Evolutionary conservation across 2,113 vertebrate species (phyloP).

Genomic region (Eulemur macaco): DNA sequence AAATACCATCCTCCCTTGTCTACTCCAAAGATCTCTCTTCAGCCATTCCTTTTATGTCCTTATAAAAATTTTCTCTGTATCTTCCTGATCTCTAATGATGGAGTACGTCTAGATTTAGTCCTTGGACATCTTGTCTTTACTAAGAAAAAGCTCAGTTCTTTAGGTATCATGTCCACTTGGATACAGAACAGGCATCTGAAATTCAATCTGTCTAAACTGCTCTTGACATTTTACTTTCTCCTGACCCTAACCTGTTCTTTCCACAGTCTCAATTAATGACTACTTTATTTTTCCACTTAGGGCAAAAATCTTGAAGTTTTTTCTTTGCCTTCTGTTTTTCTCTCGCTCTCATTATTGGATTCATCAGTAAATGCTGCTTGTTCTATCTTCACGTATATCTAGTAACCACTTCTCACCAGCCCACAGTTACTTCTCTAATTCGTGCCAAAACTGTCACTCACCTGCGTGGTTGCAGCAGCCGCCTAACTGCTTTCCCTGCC

Average conservation of each 20-base stretch:
- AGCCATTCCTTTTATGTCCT: not conserved
- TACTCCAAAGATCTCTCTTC: not conserved
- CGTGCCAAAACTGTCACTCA: not conserved
- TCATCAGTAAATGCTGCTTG: not conserved
- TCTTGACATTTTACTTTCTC: not conserved
- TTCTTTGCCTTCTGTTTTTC: not conserved
- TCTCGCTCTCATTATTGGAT: not conserved
- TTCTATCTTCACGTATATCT: not conserved
- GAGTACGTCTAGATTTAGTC: not conserved
- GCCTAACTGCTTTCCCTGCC: not conserved
- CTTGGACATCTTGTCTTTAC: not conserved
- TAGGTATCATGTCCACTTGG: not conserved
- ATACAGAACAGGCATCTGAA: not conserved
- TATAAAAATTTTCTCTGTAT: not conserved
- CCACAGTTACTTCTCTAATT: not conserved
- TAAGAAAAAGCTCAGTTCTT: not conserved
- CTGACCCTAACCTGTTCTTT: not conserved
- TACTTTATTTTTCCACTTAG: not conserved
- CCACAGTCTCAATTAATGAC: not conserved
- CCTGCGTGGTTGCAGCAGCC: rapidly evolving
- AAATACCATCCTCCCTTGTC: not conserved
- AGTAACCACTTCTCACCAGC: not conserved
- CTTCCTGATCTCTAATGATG: not conserved
- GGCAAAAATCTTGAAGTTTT: not conserved
- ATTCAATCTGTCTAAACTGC: not conserved